Base-by-base conservation (phyloP, 2,888 invertebrate genomes). In the Agrochola litura region DNA sequence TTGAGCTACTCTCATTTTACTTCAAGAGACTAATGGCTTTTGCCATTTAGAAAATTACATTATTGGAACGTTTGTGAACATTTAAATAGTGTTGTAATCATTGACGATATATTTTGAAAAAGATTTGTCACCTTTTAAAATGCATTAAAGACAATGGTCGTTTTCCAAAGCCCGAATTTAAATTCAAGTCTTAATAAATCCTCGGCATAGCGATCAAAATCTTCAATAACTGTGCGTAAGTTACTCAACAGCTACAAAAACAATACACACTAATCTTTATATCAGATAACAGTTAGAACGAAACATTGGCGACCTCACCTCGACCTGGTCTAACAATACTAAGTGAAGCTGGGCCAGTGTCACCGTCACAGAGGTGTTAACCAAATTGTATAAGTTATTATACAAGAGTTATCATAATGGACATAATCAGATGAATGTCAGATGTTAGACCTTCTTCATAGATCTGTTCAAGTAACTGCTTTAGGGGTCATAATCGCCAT, bases 291-390 rank as follows among this genome's bases (percentile, higher is more conserved):
- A 72, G 43, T 49, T 63, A 66, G 30, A 84, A 75, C 86, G 56
- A 83, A 83, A 78, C 79, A 73, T n/a, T 52, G 49, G n/a, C 52
- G 73, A 76, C 73, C 58, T 88, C 75, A 85, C 87, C 89, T 87
- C 89, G 87, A 87, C 87, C 86, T 41, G 80, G 12, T 74, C 70
- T 84, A 88, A 88, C 85, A 85, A 85, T 87, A 85, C 87, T 84
- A 74, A 87, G 54, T 54, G 66, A 65, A 54, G 71, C 76, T 67
- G 72, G 76, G 77, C 82, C 87, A 81, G 81, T 80, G 86, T 74
- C 85, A 49, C 58, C 56, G 49, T 19, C 61, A 43, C 65, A 41
- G 41, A 58, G 52, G 64, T 81, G 87, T 67, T 82, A 89, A 87
- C 52, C 49, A 67, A 77, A 78, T 87, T 89, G 85, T 80, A 82